phyloP scores from a whole-genome alignment of 2,797 vertebrate species.

The Platalea minor region DNA sequence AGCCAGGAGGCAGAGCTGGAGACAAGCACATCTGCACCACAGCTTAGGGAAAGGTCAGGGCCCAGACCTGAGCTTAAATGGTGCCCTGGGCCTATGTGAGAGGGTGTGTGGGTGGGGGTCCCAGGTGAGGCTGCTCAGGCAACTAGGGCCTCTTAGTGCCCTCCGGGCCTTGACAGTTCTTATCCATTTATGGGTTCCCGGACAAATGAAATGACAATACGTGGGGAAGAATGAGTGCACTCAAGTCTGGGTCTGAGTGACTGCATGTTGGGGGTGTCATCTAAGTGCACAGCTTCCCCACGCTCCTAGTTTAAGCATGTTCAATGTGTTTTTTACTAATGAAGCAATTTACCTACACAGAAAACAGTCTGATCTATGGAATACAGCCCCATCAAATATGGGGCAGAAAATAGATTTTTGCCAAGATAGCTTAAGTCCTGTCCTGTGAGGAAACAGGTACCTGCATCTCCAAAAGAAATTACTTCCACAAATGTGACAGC shows the following conservation, averaged over 20 bases:
- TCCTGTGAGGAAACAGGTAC: background rate
- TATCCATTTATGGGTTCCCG: background rate
- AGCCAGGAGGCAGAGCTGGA: background rate
- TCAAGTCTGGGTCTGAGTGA: background rate
- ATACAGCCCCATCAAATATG: fast-evolving
- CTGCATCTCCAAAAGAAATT: background rate
- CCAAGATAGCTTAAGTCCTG: background rate
- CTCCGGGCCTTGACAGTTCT: background rate
- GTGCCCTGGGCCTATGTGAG: background rate
- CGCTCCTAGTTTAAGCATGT: background rate
- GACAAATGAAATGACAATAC: background rate
- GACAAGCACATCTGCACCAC: fast-evolving
- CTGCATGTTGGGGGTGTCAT: background rate
- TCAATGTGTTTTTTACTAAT: background rate
- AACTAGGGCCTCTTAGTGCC: background rate
- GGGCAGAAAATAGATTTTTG: background rate
- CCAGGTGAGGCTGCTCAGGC: background rate
- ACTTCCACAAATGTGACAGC: background rate
- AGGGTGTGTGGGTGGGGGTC: fast-evolving
- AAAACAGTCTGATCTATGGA: background rate
- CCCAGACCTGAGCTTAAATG: background rate
- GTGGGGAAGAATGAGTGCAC: fast-evolving
- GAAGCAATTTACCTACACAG: background rate
- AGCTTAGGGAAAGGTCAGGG: fast-evolving
- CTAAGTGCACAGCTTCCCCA: background rate